Evolutionary conservation across 2,888 invertebrate species (phyloP).

Genomic region (Phragmatobia fuliginosa): DNA sequence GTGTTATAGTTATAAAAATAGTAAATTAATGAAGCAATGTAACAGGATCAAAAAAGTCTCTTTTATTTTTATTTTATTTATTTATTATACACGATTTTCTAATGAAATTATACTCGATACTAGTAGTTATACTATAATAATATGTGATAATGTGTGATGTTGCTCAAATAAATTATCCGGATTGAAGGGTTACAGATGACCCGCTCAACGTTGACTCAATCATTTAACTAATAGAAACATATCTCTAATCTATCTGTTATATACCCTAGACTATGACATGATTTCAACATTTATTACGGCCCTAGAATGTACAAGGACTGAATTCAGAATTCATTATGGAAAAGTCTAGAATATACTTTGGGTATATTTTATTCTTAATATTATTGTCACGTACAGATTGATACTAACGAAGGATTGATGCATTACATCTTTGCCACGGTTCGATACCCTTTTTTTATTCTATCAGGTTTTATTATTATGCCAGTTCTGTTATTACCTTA

Average conservation of each 20-base stretch:
- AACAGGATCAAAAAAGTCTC: too few species aligned
- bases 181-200: neutral
- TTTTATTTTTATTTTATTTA: too few species aligned
- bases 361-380: neutral
- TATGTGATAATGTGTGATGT: too few species aligned
- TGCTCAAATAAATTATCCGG: neutral
- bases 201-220: neutral
- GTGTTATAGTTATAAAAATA: too few species aligned
- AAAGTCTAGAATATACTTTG: neutral
- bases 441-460: neutral
- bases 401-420: slow-evolving; percentile 7
- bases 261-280: neutral
- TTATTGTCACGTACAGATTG: slow-evolving; percentile 1
- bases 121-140: too few species aligned
- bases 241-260: too few species aligned
- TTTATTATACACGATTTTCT: neutral
- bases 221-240: neutral
- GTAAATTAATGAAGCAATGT: too few species aligned
- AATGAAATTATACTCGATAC: neutral
- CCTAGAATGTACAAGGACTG: neutral
- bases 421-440: neutral
- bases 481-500: neutral
- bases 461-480: neutral
- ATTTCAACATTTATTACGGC: slow-evolving; percentile 1
- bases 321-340: neutral